A percentile compares a stretch with the other conserved stretches of the same genome.
Evolutionary conservation across 2,888 invertebrate species (phyloP).

Genomic region (Tineola bisselliella): DNA sequence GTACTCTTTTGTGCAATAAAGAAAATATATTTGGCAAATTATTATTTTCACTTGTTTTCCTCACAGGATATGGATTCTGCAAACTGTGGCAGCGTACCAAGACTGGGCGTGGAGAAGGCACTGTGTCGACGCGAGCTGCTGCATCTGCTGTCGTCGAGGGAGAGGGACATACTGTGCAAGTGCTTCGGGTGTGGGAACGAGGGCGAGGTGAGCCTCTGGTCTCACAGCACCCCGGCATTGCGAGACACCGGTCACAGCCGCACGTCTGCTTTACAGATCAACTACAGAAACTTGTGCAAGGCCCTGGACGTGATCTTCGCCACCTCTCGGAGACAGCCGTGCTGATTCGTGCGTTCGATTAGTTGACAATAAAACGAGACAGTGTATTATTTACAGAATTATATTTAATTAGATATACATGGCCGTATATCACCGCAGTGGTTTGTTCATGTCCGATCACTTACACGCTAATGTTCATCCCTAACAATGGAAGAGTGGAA

Average conservation of each 20-base stretch:
- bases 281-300: conserved; percentile 76
- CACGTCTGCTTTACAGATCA: conserved; percentile 52
- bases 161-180: conserved; percentile 76
- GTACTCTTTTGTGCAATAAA: too few relatives aligned
- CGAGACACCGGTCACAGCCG: too few relatives aligned
- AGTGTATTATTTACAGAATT: conserved; percentile 60
- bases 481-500: not conserved
- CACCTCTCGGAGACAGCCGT: conserved; percentile 58
- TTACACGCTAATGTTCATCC: conserved; percentile 32
- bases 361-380: not conserved
- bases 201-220: conserved; percentile 34
- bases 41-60: too few relatives aligned
- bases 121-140: conserved; percentile 72
- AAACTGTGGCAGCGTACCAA: conserved; percentile 73
- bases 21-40: too few relatives aligned
- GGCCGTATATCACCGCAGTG: conserved; percentile 49
- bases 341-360: conserved; percentile 27
- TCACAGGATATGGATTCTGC: conserved; percentile 75
- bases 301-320: conserved; percentile 73
- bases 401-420: conserved; percentile 54
- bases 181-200: conserved; percentile 75
- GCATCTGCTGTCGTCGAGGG: conserved; percentile 70
- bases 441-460: conserved; percentile 64
- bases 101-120: conserved; percentile 72
- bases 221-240: too few relatives aligned